Conservation (phyloP, 2,888 invertebrate genomes). For the Hydriomena furcata region DNA sequence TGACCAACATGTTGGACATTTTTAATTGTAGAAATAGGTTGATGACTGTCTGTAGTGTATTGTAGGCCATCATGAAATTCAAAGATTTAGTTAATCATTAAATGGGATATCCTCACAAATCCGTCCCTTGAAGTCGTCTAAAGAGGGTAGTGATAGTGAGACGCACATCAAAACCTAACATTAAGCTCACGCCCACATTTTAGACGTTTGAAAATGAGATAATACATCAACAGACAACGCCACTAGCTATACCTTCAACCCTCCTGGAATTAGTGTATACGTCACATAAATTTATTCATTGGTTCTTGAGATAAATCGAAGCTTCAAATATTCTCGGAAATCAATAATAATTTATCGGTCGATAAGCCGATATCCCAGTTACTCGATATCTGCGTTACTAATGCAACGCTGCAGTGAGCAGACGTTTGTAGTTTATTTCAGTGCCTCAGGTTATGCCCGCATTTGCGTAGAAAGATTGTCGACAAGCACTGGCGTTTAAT, state of each 20-base stretch:
- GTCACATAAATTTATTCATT: neutral
- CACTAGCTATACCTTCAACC: neutral
- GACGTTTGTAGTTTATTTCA: constrained; percentile 33
- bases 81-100: no score
- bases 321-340: neutral
- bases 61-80: neutral
- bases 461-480: constrained; percentile 11
- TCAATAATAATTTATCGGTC: constrained; percentile 24
- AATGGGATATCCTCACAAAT: no score
- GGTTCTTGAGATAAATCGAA: neutral
- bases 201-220: no score
- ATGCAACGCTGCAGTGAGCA: constrained; percentile 35
- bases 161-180: no score
- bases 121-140: no score
- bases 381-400: constrained; percentile 27
- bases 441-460: constrained; percentile 34
- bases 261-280: neutral
- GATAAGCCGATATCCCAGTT: constrained; percentile 23
- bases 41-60: neutral
- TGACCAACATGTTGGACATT: constrained; percentile 35
- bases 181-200: no score
- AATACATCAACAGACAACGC: no score
- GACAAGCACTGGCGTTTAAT: no score
- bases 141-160: no score
- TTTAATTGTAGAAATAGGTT: neutral